A percentile compares a stretch with the other conserved stretches of the same genome.
These are phyloP conservation scores for Spizella passerina DNA, from an alignment of 2,797 vertebrate genomes.

Conservation along the genomic window DNA sequence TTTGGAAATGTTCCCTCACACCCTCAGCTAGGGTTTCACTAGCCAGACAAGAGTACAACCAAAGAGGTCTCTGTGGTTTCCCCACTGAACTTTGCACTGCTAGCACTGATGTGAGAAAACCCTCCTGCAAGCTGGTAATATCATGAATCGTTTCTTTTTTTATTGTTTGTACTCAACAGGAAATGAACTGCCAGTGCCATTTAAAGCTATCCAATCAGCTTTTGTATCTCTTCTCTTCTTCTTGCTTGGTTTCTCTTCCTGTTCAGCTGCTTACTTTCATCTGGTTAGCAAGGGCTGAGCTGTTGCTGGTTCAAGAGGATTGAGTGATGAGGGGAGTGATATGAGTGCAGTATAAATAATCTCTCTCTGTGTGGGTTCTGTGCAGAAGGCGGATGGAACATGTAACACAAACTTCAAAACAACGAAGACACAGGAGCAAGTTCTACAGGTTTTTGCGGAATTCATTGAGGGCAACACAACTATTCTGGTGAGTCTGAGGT, in stretches of 20 bases:
- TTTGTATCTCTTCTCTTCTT: not conserved
- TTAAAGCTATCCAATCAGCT: constrained; percentile 9
- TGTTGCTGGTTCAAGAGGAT: not conserved
- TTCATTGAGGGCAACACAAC: constrained; percentile 86
- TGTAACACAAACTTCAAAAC: constrained; percentile 98
- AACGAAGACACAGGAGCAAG: constrained; percentile 87
- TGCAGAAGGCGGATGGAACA: constrained; percentile 90
- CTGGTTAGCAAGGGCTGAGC: constrained; percentile 1
- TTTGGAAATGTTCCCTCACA: not conserved
- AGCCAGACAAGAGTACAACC: not conserved
- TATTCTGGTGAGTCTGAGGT: constrained; percentile 83
- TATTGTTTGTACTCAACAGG: not conserved
- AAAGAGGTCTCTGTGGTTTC: not conserved
- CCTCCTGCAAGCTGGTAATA: not conserved
- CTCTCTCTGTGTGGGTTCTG: not conserved
- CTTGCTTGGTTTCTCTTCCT: constrained; percentile 27
- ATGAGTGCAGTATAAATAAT: not conserved
- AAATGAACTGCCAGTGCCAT: not conserved
- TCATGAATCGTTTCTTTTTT: not conserved
- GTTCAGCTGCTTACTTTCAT: not conserved
- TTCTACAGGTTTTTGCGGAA: constrained; percentile 87
- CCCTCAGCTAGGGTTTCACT: not conserved
- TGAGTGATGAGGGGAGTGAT: not conserved
- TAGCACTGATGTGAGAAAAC: not conserved
- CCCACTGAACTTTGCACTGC: not conserved